Conservation (phyloP, 1,140 invertebrate genomes). For the Sycophaga agraensis region DNA sequence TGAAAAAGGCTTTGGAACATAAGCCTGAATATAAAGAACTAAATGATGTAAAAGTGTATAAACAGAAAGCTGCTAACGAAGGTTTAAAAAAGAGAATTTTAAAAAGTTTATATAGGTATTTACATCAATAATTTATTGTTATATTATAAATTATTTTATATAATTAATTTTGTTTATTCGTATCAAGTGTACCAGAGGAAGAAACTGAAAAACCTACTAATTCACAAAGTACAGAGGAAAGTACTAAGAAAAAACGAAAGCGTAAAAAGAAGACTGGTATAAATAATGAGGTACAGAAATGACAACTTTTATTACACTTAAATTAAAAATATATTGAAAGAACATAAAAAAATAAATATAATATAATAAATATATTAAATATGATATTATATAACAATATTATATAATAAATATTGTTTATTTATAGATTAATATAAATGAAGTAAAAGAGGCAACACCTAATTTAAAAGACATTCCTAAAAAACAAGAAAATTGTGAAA, state of each 20-base stretch:
- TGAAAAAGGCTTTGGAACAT: slow-evolving; percentile 86
- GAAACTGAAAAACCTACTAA: slow-evolving; percentile 28
- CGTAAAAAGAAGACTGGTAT: slow-evolving; percentile 33
- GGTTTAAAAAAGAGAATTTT: slow-evolving; percentile 80
- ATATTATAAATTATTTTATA: slow-evolving; percentile 3
- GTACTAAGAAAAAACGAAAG: slow-evolving; percentile 34
- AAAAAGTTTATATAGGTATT: slow-evolving; percentile 73
- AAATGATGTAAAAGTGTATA: slow-evolving; percentile 76
- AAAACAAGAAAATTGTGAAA: too few relatives aligned
- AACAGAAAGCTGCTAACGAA: slow-evolving; percentile 72
- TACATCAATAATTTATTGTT: slow-evolving; percentile 28
- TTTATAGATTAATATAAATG: background rate
- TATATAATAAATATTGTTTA: background rate
- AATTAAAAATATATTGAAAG: background rate
- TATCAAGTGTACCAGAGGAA: slow-evolving; percentile 32
- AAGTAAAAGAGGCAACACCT: background rate
- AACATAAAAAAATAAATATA: background rate
- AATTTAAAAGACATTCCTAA: background rate
- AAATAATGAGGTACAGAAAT: slow-evolving; percentile 1
- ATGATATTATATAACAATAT: background rate
- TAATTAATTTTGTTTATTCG: background rate
- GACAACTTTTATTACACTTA: background rate
- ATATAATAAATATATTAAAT: background rate
- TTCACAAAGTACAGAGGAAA: background rate
- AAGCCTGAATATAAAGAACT: slow-evolving; percentile 77